These are phyloP conservation scores for Tyria jacobaeae DNA, from an alignment of 2,888 invertebrate species.

Conservation along the genomic window DNA sequence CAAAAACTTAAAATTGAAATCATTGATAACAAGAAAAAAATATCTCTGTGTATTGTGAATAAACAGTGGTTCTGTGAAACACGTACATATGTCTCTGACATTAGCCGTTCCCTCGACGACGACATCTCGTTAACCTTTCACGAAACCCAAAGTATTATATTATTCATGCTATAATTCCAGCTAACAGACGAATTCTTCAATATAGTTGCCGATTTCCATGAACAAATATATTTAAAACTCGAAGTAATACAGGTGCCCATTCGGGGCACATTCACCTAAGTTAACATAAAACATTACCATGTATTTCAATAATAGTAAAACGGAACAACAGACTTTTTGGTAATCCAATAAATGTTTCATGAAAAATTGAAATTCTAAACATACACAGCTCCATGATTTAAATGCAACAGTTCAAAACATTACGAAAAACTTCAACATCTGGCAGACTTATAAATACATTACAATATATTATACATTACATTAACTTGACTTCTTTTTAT, in stretches of 20 bases:
- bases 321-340: slow-evolving; percentile 41
- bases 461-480: slow-evolving; percentile 13
- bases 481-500: slow-evolving; percentile 1
- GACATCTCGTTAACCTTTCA: slow-evolving; percentile 80
- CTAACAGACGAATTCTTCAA: slow-evolving; percentile 53
- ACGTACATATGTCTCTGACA: slow-evolving; percentile 41
- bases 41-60: not conserved
- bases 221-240: slow-evolving; percentile 21
- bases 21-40: not conserved
- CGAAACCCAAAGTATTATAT: slow-evolving; percentile 64
- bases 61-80: slow-evolving; percentile 11
- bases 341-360: slow-evolving; percentile 40
- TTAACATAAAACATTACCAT: slow-evolving; percentile 42
- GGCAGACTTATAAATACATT: slow-evolving; percentile 41
- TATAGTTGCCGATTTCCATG: slow-evolving; percentile 34
- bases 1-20: not conserved
- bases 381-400: slow-evolving; percentile 16
- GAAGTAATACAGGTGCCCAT: slow-evolving; percentile 49
- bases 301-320: slow-evolving; percentile 45
- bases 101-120: slow-evolving; percentile 43
- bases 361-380: slow-evolving; percentile 32
- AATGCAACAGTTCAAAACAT: slow-evolving; percentile 17
- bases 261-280: slow-evolving; percentile 44
- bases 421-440: slow-evolving; percentile 37
- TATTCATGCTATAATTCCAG: slow-evolving; percentile 70